These are phyloP conservation scores for Cyclura pinguis DNA, from an alignment of 2,797 vertebrate species.

Conservation along the genomic window DNA sequence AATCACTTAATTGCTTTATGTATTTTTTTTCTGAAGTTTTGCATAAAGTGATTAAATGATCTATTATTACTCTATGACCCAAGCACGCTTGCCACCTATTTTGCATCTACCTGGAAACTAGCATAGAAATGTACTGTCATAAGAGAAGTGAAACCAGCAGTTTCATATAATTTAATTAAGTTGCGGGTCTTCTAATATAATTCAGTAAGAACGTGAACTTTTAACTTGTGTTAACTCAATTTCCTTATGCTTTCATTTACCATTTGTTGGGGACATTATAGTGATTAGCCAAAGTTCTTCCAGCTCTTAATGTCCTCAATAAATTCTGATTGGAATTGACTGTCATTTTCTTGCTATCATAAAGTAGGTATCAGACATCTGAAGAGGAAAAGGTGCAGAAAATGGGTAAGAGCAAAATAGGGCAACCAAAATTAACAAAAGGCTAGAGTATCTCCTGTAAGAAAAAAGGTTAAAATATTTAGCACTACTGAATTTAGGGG, in stretches of 20 bases:
- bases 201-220: constrained; percentile 85
- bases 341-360: constrained; percentile 83
- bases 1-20: constrained; percentile 57
- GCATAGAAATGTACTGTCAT: constrained; percentile 68
- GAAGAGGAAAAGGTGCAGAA: constrained; percentile 54
- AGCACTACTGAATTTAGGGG: not conserved
- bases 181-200: constrained; percentile 82
- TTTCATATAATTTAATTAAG: constrained; percentile 85
- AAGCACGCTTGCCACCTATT: constrained; percentile 68
- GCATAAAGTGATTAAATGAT: constrained; percentile 59
- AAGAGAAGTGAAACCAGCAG: constrained; percentile 78
- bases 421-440: not conserved
- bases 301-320: constrained; percentile 84
- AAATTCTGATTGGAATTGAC: constrained; percentile 87
- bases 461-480: not conserved
- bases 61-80: constrained; percentile 60
- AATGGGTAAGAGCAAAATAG: not conserved
- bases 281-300: constrained; percentile 85
- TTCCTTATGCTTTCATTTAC: constrained; percentile 87
- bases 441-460: not conserved
- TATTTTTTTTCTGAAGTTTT: too few relatives aligned
- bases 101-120: constrained; percentile 70
- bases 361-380: constrained; percentile 83
- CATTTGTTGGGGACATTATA: constrained; percentile 86
- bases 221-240: constrained; percentile 87